These are phyloP conservation scores for Poeciliopsis presidionis DNA, from an alignment of 2,797 vertebrate species.

Conservation along the genomic window DNA sequence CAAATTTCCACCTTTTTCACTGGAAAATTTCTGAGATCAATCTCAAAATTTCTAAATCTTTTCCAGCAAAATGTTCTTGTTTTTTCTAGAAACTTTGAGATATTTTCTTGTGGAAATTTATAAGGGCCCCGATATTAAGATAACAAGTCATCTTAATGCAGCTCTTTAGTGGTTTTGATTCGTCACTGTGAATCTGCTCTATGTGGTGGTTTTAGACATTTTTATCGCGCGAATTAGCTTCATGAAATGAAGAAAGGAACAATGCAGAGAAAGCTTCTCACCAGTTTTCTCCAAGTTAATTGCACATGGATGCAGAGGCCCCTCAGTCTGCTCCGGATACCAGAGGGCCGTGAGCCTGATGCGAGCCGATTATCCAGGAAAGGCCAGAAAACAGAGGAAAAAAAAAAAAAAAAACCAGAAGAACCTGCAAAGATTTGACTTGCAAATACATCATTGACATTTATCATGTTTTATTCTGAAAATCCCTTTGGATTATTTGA, in stretches of 20 bases:
- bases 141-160: background rate
- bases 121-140: too few relatives aligned
- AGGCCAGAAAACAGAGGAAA: conserved; percentile 14
- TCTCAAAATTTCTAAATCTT: too few relatives aligned
- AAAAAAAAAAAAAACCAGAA: background rate
- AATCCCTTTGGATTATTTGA: background rate
- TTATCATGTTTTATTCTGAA: background rate
- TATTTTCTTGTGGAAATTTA: background rate
- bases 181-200: background rate
- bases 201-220: background rate
- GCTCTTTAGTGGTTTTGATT: background rate
- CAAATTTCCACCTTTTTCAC: too few relatives aligned
- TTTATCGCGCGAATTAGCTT: background rate
- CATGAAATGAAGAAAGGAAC: background rate
- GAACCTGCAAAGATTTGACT: conserved; percentile 34
- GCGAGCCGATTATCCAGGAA: conserved; percentile 18
- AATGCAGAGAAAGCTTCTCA: background rate
- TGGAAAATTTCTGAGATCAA: too few relatives aligned
- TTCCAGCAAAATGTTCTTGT: too few relatives aligned
- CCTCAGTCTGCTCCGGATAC: conserved; percentile 11
- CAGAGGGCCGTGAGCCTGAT: conserved; percentile 47
- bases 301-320: conserved; percentile 3
- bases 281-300: background rate
- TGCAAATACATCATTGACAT: conserved; percentile 4
- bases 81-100: too few relatives aligned